Percentiles rank a stretch among this genome's conserved stretches.
Conservation (phyloP, 1,140 invertebrate species). For the Calycopis cecrops region DNA sequence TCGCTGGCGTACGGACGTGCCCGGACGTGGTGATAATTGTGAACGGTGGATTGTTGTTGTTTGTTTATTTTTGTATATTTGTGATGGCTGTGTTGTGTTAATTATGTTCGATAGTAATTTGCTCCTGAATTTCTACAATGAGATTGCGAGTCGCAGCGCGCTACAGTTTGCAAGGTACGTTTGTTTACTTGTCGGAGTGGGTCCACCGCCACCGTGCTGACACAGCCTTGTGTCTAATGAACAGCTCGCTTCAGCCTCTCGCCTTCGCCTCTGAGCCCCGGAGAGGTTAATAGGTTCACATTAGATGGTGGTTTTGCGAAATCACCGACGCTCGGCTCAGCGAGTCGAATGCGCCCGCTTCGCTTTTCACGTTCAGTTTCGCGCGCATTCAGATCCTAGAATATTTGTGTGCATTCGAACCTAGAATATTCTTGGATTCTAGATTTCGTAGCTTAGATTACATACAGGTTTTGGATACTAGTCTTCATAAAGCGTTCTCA, state of each 20-base stretch:
- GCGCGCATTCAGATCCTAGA: slow-evolving; percentile 41
- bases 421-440: too few species aligned
- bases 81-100: slow-evolving; percentile 72
- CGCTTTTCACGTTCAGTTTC: slow-evolving; percentile 60
- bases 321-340: slow-evolving; percentile 52
- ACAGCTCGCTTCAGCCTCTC: slow-evolving; percentile 64
- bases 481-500: too few species aligned
- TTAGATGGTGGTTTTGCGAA: slow-evolving; percentile 72
- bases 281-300: slow-evolving; percentile 75
- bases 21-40: slow-evolving; percentile 68
- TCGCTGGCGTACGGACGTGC: slow-evolving; percentile 71
- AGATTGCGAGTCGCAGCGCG: slow-evolving; percentile 70
- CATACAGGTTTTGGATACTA: too few species aligned
- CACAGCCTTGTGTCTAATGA: slow-evolving; percentile 69
- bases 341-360: slow-evolving; percentile 52
- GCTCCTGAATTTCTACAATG: slow-evolving; percentile 72
- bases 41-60: slow-evolving; percentile 65
- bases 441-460: too few species aligned
- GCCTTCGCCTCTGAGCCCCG: slow-evolving; percentile 67
- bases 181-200: slow-evolving; percentile 58
- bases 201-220: slow-evolving; percentile 43
- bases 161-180: slow-evolving; percentile 72
- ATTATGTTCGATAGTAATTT: slow-evolving; percentile 70
- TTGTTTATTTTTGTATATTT: slow-evolving; percentile 52
- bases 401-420: too few species aligned